These are phyloP conservation scores for Volucella bombylans DNA, from an alignment of 2,888 invertebrate species.

Conservation along the genomic window DNA sequence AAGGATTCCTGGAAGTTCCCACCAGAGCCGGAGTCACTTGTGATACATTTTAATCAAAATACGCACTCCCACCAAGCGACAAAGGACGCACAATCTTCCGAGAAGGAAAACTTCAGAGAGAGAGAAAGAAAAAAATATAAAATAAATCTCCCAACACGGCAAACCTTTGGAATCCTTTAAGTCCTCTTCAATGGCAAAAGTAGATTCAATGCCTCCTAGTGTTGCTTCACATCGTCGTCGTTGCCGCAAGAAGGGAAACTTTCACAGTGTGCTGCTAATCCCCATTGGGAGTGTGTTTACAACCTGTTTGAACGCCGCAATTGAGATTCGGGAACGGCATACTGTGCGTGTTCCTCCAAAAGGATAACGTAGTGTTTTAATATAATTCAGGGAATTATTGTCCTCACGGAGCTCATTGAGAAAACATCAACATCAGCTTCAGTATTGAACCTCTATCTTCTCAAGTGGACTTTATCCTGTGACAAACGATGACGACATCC, in stretches of 20 bases:
- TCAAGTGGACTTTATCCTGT: constrained; percentile 41
- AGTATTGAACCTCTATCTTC: not conserved
- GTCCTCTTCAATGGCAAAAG: constrained; percentile 11
- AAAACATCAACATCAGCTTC: constrained; percentile 27
- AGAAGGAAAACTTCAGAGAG: not conserved
- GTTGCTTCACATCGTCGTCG: not conserved
- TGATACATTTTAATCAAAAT: constrained; percentile 31
- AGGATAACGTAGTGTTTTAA: constrained; percentile 50
- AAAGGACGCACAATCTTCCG: not conserved
- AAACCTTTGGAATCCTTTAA: constrained; percentile 41
- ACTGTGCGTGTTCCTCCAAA: constrained; percentile 7
- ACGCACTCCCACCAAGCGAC: constrained; percentile 6
- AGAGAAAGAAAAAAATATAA: not conserved
- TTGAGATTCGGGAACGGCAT: not conserved
- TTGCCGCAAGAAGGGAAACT: constrained; percentile 3
- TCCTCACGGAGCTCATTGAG: constrained; percentile 27
- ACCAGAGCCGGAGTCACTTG: not conserved
- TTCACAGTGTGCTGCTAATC: constrained; percentile 33
- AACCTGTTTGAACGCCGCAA: constrained; percentile 41
- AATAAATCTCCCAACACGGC: constrained; percentile 11
- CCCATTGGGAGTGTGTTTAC: constrained; percentile 38
- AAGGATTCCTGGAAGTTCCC: constrained; percentile 45
- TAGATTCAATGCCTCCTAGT: constrained; percentile 17
- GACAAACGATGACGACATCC: constrained; percentile 11
- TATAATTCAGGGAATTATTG: constrained; percentile 52